These are phyloP conservation scores for Charaxes varanes DNA, from an alignment of 1,140 invertebrate genomes.

Conservation along the genomic window DNA sequence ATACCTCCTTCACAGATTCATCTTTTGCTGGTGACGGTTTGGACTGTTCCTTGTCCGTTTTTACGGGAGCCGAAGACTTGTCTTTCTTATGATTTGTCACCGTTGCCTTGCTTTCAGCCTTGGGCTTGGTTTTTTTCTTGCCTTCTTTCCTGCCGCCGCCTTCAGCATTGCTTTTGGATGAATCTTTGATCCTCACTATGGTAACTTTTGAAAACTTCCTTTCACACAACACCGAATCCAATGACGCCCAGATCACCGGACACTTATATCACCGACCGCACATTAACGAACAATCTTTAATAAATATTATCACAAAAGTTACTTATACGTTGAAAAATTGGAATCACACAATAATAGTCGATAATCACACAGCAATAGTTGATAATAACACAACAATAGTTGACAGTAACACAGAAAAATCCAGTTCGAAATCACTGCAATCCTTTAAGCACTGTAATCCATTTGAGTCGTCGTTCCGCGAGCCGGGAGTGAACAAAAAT, in stretches of 20 bases:
- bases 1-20: conserved; percentile 43
- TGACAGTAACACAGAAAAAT: conserved; percentile 20
- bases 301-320: no score
- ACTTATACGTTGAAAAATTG: conserved; percentile 2
- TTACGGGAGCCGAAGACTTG: conserved; percentile 34
- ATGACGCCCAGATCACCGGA: no score
- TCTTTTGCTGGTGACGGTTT: conserved; percentile 42
- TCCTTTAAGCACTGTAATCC: conserved; percentile 67
- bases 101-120: conserved; percentile 47
- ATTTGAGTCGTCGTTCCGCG: conserved; percentile 33
- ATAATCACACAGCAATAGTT: neutral
- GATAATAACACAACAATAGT: neutral
- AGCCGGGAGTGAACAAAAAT: conserved; percentile 42
- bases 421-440: conserved; percentile 55
- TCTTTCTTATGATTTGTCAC: conserved; percentile 52
- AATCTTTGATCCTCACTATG: conserved; percentile 76
- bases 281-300: no score
- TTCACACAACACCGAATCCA: no score
- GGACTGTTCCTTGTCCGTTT: conserved; percentile 45
- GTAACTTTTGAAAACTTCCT: conserved; percentile 50
- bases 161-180: conserved; percentile 71
- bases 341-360: conserved; percentile 3
- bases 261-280: no score
- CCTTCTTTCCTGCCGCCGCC: conserved; percentile 72
- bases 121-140: conserved; percentile 73